Evolutionary conservation across 2,797 vertebrate genomes (phyloP), one percentile per base, ranked within the genome.

Genomic region (Urocyon cinereoargenteus): DNA sequence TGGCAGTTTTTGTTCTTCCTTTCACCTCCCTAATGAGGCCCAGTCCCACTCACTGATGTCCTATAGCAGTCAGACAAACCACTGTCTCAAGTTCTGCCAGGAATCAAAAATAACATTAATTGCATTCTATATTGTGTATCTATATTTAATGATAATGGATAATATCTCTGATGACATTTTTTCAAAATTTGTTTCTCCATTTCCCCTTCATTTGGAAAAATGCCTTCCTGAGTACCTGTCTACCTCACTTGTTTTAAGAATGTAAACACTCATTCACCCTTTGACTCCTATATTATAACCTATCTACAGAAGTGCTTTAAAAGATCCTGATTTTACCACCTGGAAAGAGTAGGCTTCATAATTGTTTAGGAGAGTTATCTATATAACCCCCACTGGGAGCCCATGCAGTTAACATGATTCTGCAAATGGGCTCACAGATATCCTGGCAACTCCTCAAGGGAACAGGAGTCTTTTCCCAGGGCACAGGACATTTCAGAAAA

Each of bases 141-240:
- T 96, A 97, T 98, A 97, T 98, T 98, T 98, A 98, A 98, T 98
- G 98, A 97, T 97, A 97, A 98, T 97, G 98, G 97, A 95, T 90
- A 95, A 91, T 91, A 95, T 86, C 91, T 94, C 93, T 16, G 16
- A 96, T 77, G 84, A 96, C 51, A 79, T 91, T 97, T 96, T 97
- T 96, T 91, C 57, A 87, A 96, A 97, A 84, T 96, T 93, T 91
- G 75, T 97, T 96, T 92, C 86, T 89, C 92, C 77, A 82, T 97
- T 96, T 96, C 93, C 83, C 93, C 31, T 96, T 96, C 90, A 93
- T 91, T 96, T 94, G 87, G 91, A 97, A 97, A 98, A 96, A 86
- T 86, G 90, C 97, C 87, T 95, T 87, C 64, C n/a, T 85, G 53
- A 66, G 19, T 83, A 45, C 94, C 93, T 96, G 73, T 82, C 91